Conservation (phyloP, 2,113 vertebrate species). For the Macquaria ambigua region DNA sequence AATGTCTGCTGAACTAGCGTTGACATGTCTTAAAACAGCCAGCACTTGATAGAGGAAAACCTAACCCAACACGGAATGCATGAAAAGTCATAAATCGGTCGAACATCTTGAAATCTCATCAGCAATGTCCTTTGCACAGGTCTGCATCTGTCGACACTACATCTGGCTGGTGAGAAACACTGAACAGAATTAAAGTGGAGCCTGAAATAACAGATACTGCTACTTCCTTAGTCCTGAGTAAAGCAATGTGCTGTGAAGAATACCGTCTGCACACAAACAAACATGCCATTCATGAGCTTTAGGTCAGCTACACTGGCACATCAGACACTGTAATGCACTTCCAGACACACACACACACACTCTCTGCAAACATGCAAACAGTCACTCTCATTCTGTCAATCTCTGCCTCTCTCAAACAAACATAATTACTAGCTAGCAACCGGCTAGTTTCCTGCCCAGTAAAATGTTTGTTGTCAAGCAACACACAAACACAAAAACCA, state of each 20-base stretch:
- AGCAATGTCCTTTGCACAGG: conserved; percentile 5
- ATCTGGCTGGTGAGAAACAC: conserved; percentile 31
- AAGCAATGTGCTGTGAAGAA: conserved; percentile 55
- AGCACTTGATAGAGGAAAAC: conserved; percentile 41
- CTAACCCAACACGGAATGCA: conserved; percentile 50
- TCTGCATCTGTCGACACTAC: conserved; percentile 38
- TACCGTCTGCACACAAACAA: conserved; percentile 64
- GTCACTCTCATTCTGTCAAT: conserved; percentile 30
- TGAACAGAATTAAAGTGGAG: conserved; percentile 26
- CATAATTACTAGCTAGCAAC: conserved; percentile 29
- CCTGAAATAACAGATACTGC: conserved; percentile 75
- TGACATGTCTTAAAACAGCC: conserved; percentile 51
- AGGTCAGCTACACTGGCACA: conserved; percentile 48
- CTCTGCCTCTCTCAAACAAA: conserved; percentile 15
- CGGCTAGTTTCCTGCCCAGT: conserved; percentile 10
- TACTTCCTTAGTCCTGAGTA: conserved; percentile 55
- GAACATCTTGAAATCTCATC: conserved; percentile 59
- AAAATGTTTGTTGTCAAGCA: conserved; percentile 3
- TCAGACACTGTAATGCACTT: conserved; percentile 33
- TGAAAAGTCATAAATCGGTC: conserved; percentile 61
- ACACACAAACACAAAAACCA: conserved; percentile 25
- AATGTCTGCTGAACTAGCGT: conserved; percentile 49
- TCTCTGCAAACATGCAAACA: conserved; percentile 35
- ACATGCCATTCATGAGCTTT: conserved; percentile 64
- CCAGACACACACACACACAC: conserved; percentile 9